A percentile compares a stretch with the other conserved stretches of the same genome.
Conservation (phyloP, 2,797 vertebrate genomes). For the Chaetodon trifasciatus region DNA sequence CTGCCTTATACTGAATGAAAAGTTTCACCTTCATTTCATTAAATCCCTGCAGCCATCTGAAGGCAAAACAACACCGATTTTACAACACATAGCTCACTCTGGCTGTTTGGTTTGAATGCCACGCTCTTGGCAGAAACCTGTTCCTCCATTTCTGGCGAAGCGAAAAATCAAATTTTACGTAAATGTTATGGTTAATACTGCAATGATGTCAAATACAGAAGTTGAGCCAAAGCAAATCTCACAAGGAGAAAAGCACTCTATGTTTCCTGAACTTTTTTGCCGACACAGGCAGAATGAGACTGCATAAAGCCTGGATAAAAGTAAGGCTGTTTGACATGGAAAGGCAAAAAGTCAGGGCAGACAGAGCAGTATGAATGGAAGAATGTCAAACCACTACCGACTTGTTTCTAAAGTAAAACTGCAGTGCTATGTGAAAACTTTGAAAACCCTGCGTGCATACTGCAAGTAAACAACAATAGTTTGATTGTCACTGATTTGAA, state of each 20-base stretch:
- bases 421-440: conserved; percentile 17
- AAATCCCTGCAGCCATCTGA: not conserved
- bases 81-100: not conserved
- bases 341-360: not conserved
- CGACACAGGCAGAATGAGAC: conserved; percentile 6
- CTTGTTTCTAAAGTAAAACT: conserved; percentile 23
- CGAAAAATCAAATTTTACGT: not conserved
- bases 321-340: not conserved
- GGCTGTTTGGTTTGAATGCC: not conserved
- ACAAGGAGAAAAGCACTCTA: not conserved
- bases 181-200: not conserved
- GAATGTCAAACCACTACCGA: not conserved
- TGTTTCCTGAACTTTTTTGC: conserved; percentile 21
- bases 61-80: not conserved
- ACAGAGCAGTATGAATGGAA: not conserved
- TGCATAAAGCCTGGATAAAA: conserved; percentile 6
- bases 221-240: not conserved
- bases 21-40: not conserved
- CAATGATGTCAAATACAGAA: not conserved
- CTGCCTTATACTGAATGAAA: not conserved
- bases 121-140: not conserved
- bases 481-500: conserved; percentile 18
- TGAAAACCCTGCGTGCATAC: not conserved
- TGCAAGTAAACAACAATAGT: not conserved
- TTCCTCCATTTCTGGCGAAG: not conserved